phyloP scores from a whole-genome alignment of 1,140 invertebrate genomes.

The Papilio polyxenes region DNA sequence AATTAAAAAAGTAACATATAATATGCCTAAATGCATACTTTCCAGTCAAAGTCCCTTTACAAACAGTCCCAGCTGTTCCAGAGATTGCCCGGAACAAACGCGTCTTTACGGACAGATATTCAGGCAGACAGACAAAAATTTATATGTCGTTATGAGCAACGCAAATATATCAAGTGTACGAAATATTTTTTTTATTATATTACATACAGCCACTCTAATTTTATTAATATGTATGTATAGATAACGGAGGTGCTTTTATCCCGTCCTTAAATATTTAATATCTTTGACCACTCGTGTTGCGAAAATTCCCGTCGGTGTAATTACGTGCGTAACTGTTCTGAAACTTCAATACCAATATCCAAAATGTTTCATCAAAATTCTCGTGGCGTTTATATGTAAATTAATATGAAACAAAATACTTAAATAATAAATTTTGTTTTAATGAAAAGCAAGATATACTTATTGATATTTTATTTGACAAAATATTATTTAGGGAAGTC shows the following conservation, averaged over 20 bases:
- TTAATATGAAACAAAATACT: not conserved
- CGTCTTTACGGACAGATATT: no score
- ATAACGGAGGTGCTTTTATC: slow-evolving; percentile 19
- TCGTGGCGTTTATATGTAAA: not conserved
- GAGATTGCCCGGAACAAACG: no score
- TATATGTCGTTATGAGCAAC: no score
- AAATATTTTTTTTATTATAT: not conserved
- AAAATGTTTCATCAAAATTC: slow-evolving; percentile 27
- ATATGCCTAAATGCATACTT: no score
- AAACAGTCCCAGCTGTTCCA: no score
- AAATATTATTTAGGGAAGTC: no score
- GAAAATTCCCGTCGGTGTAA: slow-evolving; percentile 22
- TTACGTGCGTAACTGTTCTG: slow-evolving; percentile 17
- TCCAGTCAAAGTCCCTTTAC: no score
- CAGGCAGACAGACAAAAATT: no score
- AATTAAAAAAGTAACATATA: no score
- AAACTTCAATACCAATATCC: slow-evolving; percentile 12
- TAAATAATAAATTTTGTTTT: not conserved
- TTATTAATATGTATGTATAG: not conserved
- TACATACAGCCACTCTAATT: not conserved
- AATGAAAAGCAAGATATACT: no score
- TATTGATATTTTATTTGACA: no score
- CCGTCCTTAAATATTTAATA: slow-evolving; percentile 28
- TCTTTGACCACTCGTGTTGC: slow-evolving; percentile 22
- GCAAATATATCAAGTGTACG: no score